Evolutionary conservation across 2,113 vertebrate species (phyloP), one percentile per base, ranked within the genome.

Genomic region (Alligator sinensis): DNA sequence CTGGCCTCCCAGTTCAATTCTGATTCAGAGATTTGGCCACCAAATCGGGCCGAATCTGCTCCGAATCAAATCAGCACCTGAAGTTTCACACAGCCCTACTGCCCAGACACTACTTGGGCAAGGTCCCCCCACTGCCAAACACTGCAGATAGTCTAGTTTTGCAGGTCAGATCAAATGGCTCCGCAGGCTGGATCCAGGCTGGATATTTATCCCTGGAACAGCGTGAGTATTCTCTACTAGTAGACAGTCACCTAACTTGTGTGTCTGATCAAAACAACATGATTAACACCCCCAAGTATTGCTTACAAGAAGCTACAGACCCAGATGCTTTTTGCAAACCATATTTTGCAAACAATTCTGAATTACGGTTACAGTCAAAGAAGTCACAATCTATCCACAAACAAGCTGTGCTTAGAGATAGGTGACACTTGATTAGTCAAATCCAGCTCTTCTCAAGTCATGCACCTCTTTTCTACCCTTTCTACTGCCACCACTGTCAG

Each of bases 371-470:
- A 75, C 63, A 83, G 86, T 14, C 30, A 86, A 92, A 61, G 58
- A 83, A 93, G 86, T 63, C 21, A 83, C 79, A 91, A 15, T 59
- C 77, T 82, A 77, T 55, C 91, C 74, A 74, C 64, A 54, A 77
- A 77, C 30, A 85, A 79, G 22, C 55, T 90, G 59, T 58, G 85
- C 74, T 81, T 2, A 82, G 64, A 82, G 86, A 82, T 79, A 58
- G 16, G 18, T 93, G 25, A 91, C 92, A 83, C 72, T 77, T 11
- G 21, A 59, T 82, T 30, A 88, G 86, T 75, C 94, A 96, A 92
- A 22, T 24, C 22, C 70, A 70, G 5, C 16, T 93, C 57, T 81
- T 82, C 74, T 22, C 82, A 89, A 94, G 66, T 28, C 28, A 60
- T 55, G n/a, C 19, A 6, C 47, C 84, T 78, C 59, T 89, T 76